Evolutionary conservation across 1,140 invertebrate species (phyloP).

Genomic region (Cryptotermes secundus): DNA sequence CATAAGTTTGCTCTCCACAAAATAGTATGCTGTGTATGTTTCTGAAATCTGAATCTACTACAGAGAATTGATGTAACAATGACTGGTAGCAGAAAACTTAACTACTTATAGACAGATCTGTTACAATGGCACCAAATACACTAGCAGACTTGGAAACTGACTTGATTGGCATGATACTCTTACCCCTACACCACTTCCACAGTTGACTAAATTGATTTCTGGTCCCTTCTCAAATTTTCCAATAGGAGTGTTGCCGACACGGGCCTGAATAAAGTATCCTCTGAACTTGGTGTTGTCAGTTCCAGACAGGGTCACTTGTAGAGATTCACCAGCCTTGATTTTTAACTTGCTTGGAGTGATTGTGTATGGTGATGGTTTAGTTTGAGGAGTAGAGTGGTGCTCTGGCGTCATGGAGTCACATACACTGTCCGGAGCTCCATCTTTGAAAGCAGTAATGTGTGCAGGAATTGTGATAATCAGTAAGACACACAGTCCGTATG

Average conservation of each 20-base stretch:
- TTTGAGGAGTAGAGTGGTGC: not conserved
- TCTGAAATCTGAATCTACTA: too few species aligned
- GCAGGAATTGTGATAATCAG: not conserved
- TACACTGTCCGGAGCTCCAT: slow-evolving; percentile 3
- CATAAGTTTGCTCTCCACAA: too few species aligned
- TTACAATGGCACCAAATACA: too few species aligned
- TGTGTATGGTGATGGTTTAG: not conserved
- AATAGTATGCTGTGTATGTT: too few species aligned
- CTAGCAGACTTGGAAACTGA: too few species aligned
- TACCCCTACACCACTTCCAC: not conserved
- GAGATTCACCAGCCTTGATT: not conserved
- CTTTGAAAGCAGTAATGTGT: not conserved
- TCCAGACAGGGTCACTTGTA: not conserved
- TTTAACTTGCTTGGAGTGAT: not conserved
- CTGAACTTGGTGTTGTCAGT: not conserved
- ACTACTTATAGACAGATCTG: too few species aligned
- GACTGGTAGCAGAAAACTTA: too few species aligned
- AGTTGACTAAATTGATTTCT: slow-evolving; percentile 5
- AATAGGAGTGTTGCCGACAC: slow-evolving; percentile 18
- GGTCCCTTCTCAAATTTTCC: slow-evolving; percentile 1
- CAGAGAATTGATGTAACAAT: too few species aligned
- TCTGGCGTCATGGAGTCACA: slow-evolving; percentile 18
- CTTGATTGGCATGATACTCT: not conserved
- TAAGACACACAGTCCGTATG: not conserved
- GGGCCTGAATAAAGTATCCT: slow-evolving; percentile 24